Conservation (phyloP, 2,888 invertebrate species). For the Pheosia tremula region DNA sequence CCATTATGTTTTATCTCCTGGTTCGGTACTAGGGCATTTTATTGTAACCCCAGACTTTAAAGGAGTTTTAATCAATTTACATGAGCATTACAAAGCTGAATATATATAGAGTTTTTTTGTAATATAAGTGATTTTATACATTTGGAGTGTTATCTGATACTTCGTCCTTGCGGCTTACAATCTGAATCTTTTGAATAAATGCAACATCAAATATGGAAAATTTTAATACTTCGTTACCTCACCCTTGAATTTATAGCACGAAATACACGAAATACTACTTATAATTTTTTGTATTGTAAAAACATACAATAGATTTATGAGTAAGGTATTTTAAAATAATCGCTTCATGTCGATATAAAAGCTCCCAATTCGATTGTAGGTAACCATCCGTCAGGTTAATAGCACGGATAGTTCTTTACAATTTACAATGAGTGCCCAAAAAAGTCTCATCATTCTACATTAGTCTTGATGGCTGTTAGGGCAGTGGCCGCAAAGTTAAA, state of each 20-base stretch:
- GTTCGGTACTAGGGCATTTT: background rate
- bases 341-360: background rate
- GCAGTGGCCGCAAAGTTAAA: conserved; percentile 31
- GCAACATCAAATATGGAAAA: too few species aligned
- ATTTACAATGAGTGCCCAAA: background rate
- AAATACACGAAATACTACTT: background rate
- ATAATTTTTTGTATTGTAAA: background rate
- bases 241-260: too few species aligned
- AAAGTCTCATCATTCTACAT: conserved; percentile 2
- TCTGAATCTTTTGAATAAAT: too few species aligned
- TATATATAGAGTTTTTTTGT: too few species aligned
- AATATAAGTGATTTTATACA: too few species aligned
- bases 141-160: too few species aligned
- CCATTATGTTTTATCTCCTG: background rate
- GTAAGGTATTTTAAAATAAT: background rate
- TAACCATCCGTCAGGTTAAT: background rate
- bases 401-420: background rate
- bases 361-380: background rate
- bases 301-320: background rate
- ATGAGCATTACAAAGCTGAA: too few species aligned
- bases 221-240: too few species aligned
- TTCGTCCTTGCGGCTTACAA: too few species aligned
- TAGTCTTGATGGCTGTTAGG: conserved; percentile 20
- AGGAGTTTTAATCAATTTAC: too few species aligned
- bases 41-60: too few species aligned